Base-by-base conservation (phyloP, 1,140 invertebrate genomes). In the Zaprionus capensis region DNA sequence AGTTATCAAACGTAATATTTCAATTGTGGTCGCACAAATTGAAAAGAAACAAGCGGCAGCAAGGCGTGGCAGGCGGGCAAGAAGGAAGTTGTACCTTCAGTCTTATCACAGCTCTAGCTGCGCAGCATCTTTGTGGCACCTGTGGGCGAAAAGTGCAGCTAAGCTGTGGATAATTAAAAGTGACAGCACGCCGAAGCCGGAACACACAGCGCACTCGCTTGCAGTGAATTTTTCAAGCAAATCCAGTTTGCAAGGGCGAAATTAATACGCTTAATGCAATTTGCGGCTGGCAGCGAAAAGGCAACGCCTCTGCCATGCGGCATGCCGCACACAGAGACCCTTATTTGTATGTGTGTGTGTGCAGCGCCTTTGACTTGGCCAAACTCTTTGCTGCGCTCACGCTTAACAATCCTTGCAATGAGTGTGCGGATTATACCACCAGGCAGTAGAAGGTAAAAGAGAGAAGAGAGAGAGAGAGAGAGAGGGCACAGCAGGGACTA, bases 181-280 rank as follows among this genome's bases (percentile, higher is more conserved):
- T 28, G 17, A 63, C 49, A 46, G 17, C 46, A n/a, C 14, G 20
- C 17, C n/a, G 15, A 24, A 53, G 24, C 7, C 24, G 12, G 49
- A 34, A 34, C 31, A 34, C 31, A 11, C 31, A 11, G 31, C 9
- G 11, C 34, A 1, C 14, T 12, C 34, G 36, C 62, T 34, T 56
- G 58, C 62, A 31, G 20, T 28, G 4, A 31, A 61, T 55, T 66
- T 26, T 53, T 34, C 53, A 69, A 28, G 51, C 57, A 71, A 70
- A 57, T 65, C 59, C 56, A 44, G 80, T 28, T 67, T 69, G 68
- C 67, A 46, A 46, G 62, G 56, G 66, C 51, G 26, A 87, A 87
- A 87, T 87, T 87, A 87, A 88, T 74, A 76, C 70, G 70, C 81
- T 78, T 87, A 87, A 87, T 87, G 83, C 84, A 87, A 87, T 87